Evolutionary conservation across 2,888 invertebrate genomes (phyloP), one percentile per base, ranked within the genome.

Genomic region (Cacoxenus indagator): DNA sequence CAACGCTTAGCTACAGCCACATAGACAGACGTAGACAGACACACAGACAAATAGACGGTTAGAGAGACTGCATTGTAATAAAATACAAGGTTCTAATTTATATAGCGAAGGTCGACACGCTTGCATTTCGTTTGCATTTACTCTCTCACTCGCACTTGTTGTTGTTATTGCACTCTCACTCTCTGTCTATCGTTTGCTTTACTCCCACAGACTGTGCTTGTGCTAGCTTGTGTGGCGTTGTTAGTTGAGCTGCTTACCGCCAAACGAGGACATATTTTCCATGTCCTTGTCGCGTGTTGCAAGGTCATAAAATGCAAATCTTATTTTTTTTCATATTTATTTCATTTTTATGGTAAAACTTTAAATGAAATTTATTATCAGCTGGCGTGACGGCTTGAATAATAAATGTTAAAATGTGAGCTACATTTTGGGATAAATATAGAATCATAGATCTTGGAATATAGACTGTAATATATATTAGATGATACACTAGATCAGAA

Each of bases 61-160:
- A 62, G 46, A n/a, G 29, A n/a, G 46, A 37, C 14, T 37, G 14
- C 27, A 69, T 67, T 64, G 70, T 68, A 80, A 80, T 76, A 74
- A 74, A 76, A 73, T 82, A 72, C 82, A 78, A 75, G 78, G 81
- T 73, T 78, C 67, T 75, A 70, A 73, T 70, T 70, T 70, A 70
- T 67, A 11, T 51, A 11, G 62, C 70, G 65, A 80, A 72, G 72
- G 78, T 70, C 54, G 59, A 24, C 69, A 69, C 72, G 68, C n/a
- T n/a, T 67, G 54, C 62, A 72, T 67, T 68, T 64, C 51, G 66
- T 26, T 48, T 46, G 17, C 62, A 48, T 55, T 51, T 48, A 67
- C 11, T 55, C 45, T 59, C 54, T 43, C n/a, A 27, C 26, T 64
- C 51, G 54, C 29, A 65, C 66, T 59, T 70, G 29, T 54, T 24